Evolutionary conservation across 2,888 invertebrate species (phyloP).

Genomic region (Phaonia tiefii): DNA sequence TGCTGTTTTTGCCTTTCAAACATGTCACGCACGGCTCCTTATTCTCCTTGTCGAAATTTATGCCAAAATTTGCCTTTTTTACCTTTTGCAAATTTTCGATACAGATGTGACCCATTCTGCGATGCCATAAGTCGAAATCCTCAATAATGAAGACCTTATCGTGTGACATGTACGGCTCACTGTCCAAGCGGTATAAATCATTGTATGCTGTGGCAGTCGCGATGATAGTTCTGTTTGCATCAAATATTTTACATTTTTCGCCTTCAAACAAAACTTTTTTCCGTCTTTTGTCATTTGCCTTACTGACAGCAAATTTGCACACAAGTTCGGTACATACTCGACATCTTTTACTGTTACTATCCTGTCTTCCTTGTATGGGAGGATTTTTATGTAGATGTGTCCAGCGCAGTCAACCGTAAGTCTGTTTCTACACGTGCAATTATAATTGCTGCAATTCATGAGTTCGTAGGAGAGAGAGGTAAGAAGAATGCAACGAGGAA

Average conservation of each 20-base stretch:
- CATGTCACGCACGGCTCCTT: neutral
- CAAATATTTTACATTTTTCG: slow-evolving; percentile 55
- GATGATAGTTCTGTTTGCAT: slow-evolving; percentile 7
- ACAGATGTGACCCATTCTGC: slow-evolving; percentile 45
- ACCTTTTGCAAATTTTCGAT: slow-evolving; percentile 27
- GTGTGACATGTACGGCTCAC: neutral
- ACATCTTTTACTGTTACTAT: slow-evolving; percentile 53
- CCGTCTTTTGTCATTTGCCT: slow-evolving; percentile 50
- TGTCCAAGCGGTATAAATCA: slow-evolving; percentile 3
- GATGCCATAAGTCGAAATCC: slow-evolving; percentile 21
- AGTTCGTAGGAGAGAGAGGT: too few relatives aligned
- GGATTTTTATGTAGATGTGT: slow-evolving; percentile 13
- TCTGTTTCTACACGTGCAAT: too few relatives aligned
- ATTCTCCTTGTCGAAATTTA: neutral
- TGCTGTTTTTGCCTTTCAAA: slow-evolving; percentile 43
- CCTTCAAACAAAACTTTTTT: slow-evolving; percentile 58
- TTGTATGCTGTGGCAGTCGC: slow-evolving; percentile 20
- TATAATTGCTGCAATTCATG: too few relatives aligned
- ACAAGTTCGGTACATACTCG: slow-evolving; percentile 42
- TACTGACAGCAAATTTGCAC: slow-evolving; percentile 55
- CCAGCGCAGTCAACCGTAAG: slow-evolving; percentile 23
- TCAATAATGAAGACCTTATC: slow-evolving; percentile 5
- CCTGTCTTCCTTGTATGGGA: slow-evolving; percentile 1
- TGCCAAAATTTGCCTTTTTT: slow-evolving; percentile 3
- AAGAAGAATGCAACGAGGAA: too few relatives aligned